These are phyloP conservation scores for Dromococcyx pavoninus DNA, from an alignment of 2,797 vertebrate genomes.

Conservation along the genomic window DNA sequence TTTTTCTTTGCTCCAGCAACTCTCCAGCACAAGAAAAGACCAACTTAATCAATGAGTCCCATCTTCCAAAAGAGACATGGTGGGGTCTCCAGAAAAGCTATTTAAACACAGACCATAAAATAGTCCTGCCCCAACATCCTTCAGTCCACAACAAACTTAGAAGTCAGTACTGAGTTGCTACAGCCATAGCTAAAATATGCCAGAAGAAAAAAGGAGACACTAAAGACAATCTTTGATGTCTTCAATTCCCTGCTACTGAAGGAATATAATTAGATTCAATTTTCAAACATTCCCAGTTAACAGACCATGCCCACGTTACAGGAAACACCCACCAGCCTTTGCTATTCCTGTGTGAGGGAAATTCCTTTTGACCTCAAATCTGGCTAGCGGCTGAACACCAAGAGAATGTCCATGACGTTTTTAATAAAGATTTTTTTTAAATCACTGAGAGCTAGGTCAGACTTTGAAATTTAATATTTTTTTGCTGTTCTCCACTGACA, in stretches of 20 bases:
- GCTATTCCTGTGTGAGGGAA: background rate
- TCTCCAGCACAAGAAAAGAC: background rate
- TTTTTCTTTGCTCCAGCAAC: background rate
- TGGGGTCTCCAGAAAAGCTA: background rate
- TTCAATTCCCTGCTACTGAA: background rate
- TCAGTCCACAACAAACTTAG: background rate
- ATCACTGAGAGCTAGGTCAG: background rate
- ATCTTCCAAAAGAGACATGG: background rate
- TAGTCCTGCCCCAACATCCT: background rate
- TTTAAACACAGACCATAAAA: background rate
- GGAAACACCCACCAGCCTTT: background rate
- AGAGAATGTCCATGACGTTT: background rate
- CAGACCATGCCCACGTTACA: background rate
- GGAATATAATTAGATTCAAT: background rate
- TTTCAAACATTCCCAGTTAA: slow-evolving; percentile 1
- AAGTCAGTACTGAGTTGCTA: background rate
- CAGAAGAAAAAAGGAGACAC: background rate
- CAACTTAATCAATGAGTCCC: background rate
- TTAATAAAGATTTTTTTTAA: background rate
- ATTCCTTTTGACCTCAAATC: background rate
- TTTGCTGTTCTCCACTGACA: background rate
- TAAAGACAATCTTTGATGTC: background rate
- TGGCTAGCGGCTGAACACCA: background rate
- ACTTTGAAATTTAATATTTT: background rate
- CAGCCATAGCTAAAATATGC: background rate